Evolutionary conservation across 2,888 invertebrate genomes (phyloP), one percentile per base, ranked within the genome.

Genomic region (Ganaspis brasiliensis): DNA sequence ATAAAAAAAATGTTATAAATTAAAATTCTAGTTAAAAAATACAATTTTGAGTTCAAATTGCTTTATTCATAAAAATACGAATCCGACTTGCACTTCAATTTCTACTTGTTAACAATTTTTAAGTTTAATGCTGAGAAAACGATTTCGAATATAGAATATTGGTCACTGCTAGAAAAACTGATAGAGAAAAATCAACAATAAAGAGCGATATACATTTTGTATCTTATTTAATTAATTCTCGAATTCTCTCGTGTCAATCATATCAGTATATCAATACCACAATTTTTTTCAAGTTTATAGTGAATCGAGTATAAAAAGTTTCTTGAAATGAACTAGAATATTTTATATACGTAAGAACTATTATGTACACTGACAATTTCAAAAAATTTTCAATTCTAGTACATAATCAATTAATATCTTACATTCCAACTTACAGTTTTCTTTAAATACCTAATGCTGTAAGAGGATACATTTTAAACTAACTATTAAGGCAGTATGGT

Each of bases 401-500:
- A 45, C 40, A 67, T 9, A 61, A n/a, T 59, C 16, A 35, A 59
- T 16, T n/a, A 59, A 59, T 67, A 24, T 67, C n/a, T 45, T 24
- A 67, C 67, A 45, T 10, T 45, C 40, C 24, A 45, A 10, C 24
- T 45, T 67, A 21, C 37, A 37, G 14, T 35, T 35, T 45, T 45
- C 24, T 14, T 45, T 45, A 8, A 21, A 40, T 45, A 45, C 8
- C 21, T 67, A 26, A 67, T n/a, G 21, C 21, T 21, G 63, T 31
- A 63, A 63, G 63, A 63, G 37, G 63, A 63, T 63, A 67, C 9
- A 83, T 88, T 88, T 67, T 67, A 87, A n/a, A 87, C 88, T 87
- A 81, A 88, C 89, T 90, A 89, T 88, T 90, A 90, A 90, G 90
- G 90, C 90, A 90, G 89, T 90, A 89, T 87, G 90, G 90, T 86